A percentile compares a stretch with the other conserved stretches of the same genome.
Evolutionary conservation across 2,888 invertebrate genomes (phyloP).

Genomic region (Heliconius cydno): DNA sequence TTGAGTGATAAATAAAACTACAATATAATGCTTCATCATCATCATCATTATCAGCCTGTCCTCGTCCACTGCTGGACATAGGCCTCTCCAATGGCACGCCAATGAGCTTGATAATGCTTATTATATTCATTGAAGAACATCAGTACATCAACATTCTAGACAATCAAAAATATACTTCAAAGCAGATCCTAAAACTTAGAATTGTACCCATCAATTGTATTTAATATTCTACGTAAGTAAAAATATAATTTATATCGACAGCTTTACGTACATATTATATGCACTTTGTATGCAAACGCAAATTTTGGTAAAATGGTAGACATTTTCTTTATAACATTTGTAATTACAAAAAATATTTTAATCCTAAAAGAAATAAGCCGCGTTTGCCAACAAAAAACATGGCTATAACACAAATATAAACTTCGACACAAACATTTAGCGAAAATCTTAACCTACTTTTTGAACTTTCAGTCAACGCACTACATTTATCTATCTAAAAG

Average conservation of each 20-base stretch:
- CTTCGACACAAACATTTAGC: slow-evolving; percentile 30
- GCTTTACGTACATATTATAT: slow-evolving; percentile 4
- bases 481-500: slow-evolving; percentile 28
- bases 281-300: slow-evolving; percentile 16
- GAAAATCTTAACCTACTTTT: slow-evolving; percentile 33
- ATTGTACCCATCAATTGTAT: slow-evolving; percentile 42
- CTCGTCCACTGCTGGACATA: too few relatives aligned
- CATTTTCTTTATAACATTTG: not conserved
- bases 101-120: not conserved
- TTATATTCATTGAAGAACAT: slow-evolving; percentile 39
- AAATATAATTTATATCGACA: slow-evolving; percentile 29
- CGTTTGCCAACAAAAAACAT: slow-evolving; percentile 7
- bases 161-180: slow-evolving; percentile 40
- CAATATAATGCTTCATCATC: not conserved
- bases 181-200: slow-evolving; percentile 32
- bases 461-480: slow-evolving; percentile 44
- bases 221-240: slow-evolving; percentile 32
- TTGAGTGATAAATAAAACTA: slow-evolving; percentile 6
- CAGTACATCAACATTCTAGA: slow-evolving; percentile 34
- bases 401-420: slow-evolving; percentile 29
- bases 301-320: not conserved
- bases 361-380: not conserved
- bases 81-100: too few relatives aligned
- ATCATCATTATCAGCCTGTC: too few relatives aligned
- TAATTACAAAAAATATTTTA: not conserved